Conservation (phyloP, 2,113 vertebrate genomes). For the Hypocryptadius cinnamomeus region DNA sequence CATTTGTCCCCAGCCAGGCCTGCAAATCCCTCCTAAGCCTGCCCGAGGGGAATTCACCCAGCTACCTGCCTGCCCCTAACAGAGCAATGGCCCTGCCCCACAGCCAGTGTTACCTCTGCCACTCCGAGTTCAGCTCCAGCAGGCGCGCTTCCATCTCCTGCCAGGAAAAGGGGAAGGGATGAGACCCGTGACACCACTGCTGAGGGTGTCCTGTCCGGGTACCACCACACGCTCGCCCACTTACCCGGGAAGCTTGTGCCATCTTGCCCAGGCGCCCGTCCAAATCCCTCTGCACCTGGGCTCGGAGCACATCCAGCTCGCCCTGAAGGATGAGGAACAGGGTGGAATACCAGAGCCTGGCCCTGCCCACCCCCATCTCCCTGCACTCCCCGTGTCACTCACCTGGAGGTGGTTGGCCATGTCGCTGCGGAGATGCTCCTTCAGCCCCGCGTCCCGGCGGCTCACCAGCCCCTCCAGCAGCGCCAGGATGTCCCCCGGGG, state of each 20-base stretch:
- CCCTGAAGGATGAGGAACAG: constrained; percentile 15
- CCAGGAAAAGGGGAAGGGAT: background rate
- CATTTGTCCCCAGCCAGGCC: background rate
- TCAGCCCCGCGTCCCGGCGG: constrained; percentile 46
- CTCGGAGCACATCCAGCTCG: constrained; percentile 40
- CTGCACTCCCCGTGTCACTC: rapidly evolving
- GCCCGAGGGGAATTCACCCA: background rate
- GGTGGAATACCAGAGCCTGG: background rate
- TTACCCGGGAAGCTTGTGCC: constrained; percentile 58
- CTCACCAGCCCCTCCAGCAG: constrained; percentile 68
- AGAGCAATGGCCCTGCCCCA: background rate
- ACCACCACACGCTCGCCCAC: rapidly evolving
- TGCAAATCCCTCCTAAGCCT: background rate
- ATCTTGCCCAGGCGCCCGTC: constrained; percentile 63
- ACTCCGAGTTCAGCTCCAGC: constrained; percentile 61
- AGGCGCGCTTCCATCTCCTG: constrained; percentile 66
- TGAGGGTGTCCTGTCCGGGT: background rate
- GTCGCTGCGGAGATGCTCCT: constrained; percentile 51
- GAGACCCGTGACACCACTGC: rapidly evolving
- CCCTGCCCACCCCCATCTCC: background rate
- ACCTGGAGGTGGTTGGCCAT: constrained; percentile 58
- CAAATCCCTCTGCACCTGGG: constrained; percentile 53
- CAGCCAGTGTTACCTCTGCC: constrained; percentile 61
- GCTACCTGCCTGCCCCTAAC: background rate
- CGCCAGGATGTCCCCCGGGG: background rate